A percentile compares a stretch with the other conserved stretches of the same genome.
Evolutionary conservation across 2,888 invertebrate species (phyloP).

Genomic region (Drosophila fungiperda): DNA sequence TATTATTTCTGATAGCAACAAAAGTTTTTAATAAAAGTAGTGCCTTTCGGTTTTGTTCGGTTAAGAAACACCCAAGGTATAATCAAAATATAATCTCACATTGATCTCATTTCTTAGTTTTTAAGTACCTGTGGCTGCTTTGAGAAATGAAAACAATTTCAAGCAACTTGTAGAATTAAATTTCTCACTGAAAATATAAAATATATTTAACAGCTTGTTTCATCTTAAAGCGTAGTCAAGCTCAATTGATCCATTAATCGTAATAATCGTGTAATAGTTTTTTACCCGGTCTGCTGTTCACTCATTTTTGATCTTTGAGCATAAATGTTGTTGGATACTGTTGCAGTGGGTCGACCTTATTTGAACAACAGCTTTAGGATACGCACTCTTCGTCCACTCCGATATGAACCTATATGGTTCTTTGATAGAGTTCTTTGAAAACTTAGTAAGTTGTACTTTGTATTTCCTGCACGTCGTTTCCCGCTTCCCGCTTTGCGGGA

Average conservation of each 20-base stretch:
- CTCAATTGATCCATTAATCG: too few relatives aligned
- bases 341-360: too few relatives aligned
- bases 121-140: neutral
- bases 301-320: neutral
- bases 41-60: too few relatives aligned
- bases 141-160: neutral
- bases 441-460: conserved; percentile 31
- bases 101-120: neutral
- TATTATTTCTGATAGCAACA: neutral
- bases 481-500: neutral
- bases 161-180: neutral
- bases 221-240: neutral
- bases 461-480: neutral
- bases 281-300: neutral
- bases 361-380: neutral
- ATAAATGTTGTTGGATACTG: too few relatives aligned
- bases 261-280: neutral
- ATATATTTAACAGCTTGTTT: neutral
- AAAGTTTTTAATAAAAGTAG: neutral
- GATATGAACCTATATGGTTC: neutral
- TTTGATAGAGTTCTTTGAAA: neutral
- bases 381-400: neutral
- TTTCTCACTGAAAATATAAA: neutral
- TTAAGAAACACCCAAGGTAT: neutral
- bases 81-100: neutral